These are phyloP conservation scores for Cephus nigrinus DNA, from an alignment of 2,888 invertebrate species.

Conservation along the genomic window DNA sequence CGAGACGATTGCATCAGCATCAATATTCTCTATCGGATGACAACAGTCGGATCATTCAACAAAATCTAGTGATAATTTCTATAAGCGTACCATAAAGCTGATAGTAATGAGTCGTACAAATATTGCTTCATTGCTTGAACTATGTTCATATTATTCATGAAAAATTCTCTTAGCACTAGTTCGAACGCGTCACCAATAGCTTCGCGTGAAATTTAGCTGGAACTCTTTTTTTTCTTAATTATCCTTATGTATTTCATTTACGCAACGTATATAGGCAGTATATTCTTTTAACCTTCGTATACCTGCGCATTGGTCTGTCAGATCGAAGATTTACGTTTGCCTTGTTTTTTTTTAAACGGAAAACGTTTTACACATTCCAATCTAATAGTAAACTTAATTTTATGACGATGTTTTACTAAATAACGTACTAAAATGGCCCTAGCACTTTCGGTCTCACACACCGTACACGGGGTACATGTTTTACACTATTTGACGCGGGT, in stretches of 20 bases:
- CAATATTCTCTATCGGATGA: background rate
- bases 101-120: background rate
- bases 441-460: no score
- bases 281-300: background rate
- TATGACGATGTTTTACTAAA: no score
- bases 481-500: no score
- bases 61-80: background rate
- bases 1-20: background rate
- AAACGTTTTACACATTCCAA: no score
- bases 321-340: no score
- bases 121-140: background rate
- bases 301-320: no score
- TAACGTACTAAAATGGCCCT: no score
- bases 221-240: background rate
- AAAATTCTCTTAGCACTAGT: background rate
- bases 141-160: background rate
- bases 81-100: background rate
- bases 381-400: no score
- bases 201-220: background rate
- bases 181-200: background rate
- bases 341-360: no score
- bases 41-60: background rate
- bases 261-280: background rate
- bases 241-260: background rate
- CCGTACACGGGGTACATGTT: no score